Evolutionary conservation across 2,888 invertebrate genomes (phyloP).

Genomic region (Dasypolia templi): DNA sequence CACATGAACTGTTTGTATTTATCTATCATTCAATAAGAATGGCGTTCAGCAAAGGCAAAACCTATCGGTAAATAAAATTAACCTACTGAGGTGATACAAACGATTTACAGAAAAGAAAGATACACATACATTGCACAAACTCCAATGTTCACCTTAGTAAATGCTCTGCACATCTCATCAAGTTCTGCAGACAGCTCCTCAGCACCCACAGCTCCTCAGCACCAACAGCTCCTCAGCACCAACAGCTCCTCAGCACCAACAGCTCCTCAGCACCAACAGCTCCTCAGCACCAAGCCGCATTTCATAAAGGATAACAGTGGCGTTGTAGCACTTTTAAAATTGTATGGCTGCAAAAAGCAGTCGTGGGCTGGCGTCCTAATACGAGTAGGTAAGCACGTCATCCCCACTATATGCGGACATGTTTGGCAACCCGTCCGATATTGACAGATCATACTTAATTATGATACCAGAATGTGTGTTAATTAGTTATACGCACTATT

Average conservation of each 20-base stretch:
- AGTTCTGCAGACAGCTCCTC: neutral
- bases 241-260: too few species aligned
- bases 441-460: slow-evolving; percentile 57
- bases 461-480: slow-evolving; percentile 49
- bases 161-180: neutral
- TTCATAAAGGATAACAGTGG: neutral
- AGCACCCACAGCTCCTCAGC: too few species aligned
- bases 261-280: too few species aligned
- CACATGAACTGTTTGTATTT: neutral
- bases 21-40: neutral
- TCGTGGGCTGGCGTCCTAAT: neutral
- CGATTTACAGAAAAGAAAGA: too few species aligned
- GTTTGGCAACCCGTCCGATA: slow-evolving; percentile 38
- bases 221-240: too few species aligned
- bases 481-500: slow-evolving; percentile 45
- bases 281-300: too few species aligned
- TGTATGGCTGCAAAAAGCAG: neutral
- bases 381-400: slow-evolving; percentile 22
- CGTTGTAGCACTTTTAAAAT: neutral
- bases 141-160: neutral
- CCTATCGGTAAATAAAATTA: too few species aligned
- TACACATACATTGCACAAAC: too few species aligned
- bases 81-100: too few species aligned
- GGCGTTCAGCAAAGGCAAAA: neutral
- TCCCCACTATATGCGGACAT: slow-evolving; percentile 21